phyloP scores from a whole-genome alignment of 2,113 vertebrate genomes.

The Brachyhypopomus occidentalis region DNA sequence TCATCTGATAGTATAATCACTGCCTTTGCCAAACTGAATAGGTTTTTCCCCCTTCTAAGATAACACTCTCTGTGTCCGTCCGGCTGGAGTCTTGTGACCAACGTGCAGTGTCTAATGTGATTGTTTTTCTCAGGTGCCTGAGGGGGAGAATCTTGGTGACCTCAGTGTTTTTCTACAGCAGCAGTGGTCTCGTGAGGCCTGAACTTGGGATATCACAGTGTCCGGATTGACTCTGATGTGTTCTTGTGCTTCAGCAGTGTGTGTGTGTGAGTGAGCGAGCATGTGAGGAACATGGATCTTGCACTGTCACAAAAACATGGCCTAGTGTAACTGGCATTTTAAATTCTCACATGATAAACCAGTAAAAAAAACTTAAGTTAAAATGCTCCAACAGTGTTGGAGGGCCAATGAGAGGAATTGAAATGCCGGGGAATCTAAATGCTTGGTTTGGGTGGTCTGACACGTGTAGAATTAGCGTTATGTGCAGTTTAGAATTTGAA shows the following conservation, averaged over 20 bases:
- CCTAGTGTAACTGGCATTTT: neutral
- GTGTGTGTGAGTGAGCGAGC: neutral
- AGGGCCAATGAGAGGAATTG: neutral
- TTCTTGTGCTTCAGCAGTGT: constrained; percentile 18
- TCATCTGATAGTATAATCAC: constrained; percentile 70
- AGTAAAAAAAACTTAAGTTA: neutral
- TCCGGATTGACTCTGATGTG: constrained; percentile 62
- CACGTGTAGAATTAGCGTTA: too few relatives aligned
- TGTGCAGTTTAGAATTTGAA: too few relatives aligned
- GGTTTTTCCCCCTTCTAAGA: constrained; percentile 33
- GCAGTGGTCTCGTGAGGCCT: constrained; percentile 69
- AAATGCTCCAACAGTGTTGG: neutral
- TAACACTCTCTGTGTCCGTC: constrained; percentile 60
- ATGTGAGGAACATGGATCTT: neutral
- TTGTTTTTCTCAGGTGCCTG: constrained; percentile 79
- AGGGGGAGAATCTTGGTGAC: constrained; percentile 70
- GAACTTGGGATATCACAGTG: constrained; percentile 64
- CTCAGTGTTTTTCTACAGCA: constrained; percentile 72
- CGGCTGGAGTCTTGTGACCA: constrained; percentile 81
- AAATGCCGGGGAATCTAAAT: neutral
- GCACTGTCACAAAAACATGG: neutral
- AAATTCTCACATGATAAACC: constrained; percentile 33
- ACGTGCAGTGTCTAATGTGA: constrained; percentile 79
- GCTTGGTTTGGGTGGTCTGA: too few relatives aligned
- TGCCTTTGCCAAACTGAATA: constrained; percentile 51